phyloP scores from a whole-genome alignment of 2,888 invertebrate genomes.

The Cephus rjabovi region DNA sequence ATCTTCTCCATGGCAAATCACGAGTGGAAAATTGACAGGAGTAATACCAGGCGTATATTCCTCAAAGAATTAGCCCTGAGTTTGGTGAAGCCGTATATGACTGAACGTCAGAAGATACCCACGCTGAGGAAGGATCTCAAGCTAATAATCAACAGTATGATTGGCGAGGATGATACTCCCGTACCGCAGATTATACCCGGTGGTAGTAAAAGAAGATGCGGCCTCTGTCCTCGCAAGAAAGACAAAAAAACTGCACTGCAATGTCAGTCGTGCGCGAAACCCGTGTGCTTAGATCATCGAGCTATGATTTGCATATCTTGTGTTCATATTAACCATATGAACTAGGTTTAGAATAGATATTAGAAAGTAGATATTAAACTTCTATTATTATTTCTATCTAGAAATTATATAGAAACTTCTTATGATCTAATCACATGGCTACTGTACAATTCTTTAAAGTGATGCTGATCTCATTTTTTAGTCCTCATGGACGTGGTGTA shows the following conservation, averaged over 20 bases:
- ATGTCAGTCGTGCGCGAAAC: constrained; percentile 17
- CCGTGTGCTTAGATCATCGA: constrained; percentile 21
- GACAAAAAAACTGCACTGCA: constrained; percentile 18
- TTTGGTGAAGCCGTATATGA: constrained; percentile 15
- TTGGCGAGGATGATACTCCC: constrained; percentile 12
- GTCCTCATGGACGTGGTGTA: neutral
- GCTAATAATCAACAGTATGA: constrained; percentile 13
- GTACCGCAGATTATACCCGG: constrained; percentile 11
- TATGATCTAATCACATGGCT: neutral
- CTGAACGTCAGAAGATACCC: constrained; percentile 15
- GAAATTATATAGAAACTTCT: no score
- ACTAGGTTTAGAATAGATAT: neutral
- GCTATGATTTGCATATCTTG: constrained; percentile 20
- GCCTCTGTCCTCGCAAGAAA: constrained; percentile 13
- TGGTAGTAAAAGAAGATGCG: constrained; percentile 18
- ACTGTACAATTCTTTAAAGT: no score
- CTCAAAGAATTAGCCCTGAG: constrained; percentile 19
- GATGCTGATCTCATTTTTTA: neutral
- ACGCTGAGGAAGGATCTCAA: constrained; percentile 17
- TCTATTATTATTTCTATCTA: no score
- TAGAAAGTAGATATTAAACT: neutral
- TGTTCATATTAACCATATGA: constrained; percentile 11
- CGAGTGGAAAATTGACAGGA: constrained; percentile 14
- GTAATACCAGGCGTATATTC: constrained; percentile 13
- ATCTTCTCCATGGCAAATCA: constrained; percentile 18